These are phyloP conservation scores for Drosophila crucigera DNA, from an alignment of 2,888 invertebrate species.

Conservation along the genomic window DNA sequence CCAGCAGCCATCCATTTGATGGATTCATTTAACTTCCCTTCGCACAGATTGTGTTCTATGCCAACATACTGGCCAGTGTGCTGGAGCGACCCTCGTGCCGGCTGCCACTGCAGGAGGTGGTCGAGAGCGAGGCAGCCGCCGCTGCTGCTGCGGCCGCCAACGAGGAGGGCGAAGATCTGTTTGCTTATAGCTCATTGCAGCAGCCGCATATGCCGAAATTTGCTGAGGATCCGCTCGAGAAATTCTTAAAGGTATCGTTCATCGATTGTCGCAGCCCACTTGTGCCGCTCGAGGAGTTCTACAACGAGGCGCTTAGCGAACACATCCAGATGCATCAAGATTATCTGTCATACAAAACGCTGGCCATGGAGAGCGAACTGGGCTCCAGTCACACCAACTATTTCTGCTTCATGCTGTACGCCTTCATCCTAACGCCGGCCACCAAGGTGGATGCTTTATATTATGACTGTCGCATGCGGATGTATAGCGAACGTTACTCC, in stretches of 20 bases:
- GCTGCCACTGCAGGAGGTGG: constrained; percentile 42
- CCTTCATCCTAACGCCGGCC: constrained; percentile 95
- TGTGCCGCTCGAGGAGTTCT: constrained; percentile 95
- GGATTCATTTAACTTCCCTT: background rate
- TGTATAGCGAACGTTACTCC: constrained; percentile 96
- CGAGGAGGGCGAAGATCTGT: constrained; percentile 83
- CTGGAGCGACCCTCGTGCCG: constrained; percentile 88
- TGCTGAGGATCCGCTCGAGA: constrained; percentile 86
- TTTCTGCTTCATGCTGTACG: constrained; percentile 96
- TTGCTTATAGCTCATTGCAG: constrained; percentile 80
- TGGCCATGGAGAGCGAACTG: constrained; percentile 78
- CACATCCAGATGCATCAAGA: constrained; percentile 97
- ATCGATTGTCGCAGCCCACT: constrained; percentile 92
- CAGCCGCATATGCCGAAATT: constrained; percentile 82
- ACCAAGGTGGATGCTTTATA: constrained; percentile 96
- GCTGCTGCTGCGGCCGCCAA: constrained; percentile 56
- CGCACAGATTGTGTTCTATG: constrained; percentile 92
- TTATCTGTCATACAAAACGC: constrained; percentile 94
- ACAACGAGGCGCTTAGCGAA: constrained; percentile 97
- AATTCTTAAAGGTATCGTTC: constrained; percentile 88
- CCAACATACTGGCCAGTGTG: constrained; percentile 93
- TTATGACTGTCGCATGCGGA: constrained; percentile 97
- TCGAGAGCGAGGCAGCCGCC: constrained; percentile 36
- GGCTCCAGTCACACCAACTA: constrained; percentile 86
- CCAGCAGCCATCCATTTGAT: background rate